A percentile compares a stretch with the other conserved stretches of the same genome.
phyloP scores from a whole-genome alignment of 2,888 invertebrate species.

The Eutolmus rufibarbis region DNA sequence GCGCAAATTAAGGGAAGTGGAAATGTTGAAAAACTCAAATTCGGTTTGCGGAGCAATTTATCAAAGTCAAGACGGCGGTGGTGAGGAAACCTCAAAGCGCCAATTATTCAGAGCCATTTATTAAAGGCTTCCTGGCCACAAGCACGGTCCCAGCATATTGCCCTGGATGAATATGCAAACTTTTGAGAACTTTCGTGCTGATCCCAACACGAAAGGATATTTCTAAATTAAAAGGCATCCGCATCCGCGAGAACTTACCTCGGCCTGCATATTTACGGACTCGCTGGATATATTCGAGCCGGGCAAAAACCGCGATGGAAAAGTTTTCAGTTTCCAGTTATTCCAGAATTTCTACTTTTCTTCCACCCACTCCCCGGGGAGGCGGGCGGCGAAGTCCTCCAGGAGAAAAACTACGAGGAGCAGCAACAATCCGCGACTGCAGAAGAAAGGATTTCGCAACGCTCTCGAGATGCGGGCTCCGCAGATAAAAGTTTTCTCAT shows the following conservation, averaged over 20 bases:
- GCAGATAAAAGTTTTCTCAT: slow-evolving; percentile 47
- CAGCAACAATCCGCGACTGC: background rate
- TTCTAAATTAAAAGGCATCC: slow-evolving; percentile 42
- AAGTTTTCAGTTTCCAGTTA: slow-evolving; percentile 14
- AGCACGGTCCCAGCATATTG: slow-evolving; percentile 28
- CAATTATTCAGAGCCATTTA: slow-evolving; percentile 39
- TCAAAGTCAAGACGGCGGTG: background rate
- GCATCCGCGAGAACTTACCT: slow-evolving; percentile 42
- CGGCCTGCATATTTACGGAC: slow-evolving; percentile 38
- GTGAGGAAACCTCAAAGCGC: slow-evolving; percentile 31
- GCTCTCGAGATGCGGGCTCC: slow-evolving; percentile 11
- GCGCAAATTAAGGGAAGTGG: background rate
- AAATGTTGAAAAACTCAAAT: background rate
- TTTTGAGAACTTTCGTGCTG: slow-evolving; percentile 41
- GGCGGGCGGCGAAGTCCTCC: background rate
- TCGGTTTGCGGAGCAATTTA: background rate
- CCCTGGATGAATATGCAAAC: slow-evolving; percentile 40
- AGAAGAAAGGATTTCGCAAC: background rate
- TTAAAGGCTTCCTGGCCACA: slow-evolving; percentile 25
- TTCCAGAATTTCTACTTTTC: slow-evolving; percentile 18
- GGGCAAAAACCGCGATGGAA: slow-evolving; percentile 24
- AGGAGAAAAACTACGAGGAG: background rate
- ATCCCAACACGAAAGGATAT: slow-evolving; percentile 42
- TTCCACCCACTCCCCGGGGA: background rate
- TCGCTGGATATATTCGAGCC: slow-evolving; percentile 37